Evolutionary conservation across 2,888 invertebrate genomes (phyloP), one percentile per base, ranked within the genome.

Genomic region (Sesia bembeciformis): DNA sequence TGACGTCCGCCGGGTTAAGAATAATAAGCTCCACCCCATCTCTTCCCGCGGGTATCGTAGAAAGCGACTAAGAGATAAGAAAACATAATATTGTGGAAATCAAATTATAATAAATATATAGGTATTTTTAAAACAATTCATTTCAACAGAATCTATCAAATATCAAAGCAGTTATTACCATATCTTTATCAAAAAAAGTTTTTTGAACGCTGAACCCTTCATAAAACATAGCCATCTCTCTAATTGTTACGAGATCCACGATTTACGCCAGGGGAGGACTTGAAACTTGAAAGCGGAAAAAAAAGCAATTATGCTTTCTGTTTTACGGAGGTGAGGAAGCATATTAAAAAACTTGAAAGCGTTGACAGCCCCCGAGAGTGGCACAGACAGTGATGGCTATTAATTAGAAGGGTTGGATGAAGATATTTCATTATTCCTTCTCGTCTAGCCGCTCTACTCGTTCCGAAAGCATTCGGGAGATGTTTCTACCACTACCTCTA

Each of bases 401-500:
- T 89, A 87, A 89, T 89, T 89, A 89, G 84, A 85, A 88, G 87
- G 86, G 86, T 82, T 84, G 84, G 75, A 81, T 85, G 80, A 83
- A 87, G 84, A 85, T 84, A 85, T 87, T 86, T 80, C 80, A 86
- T 86, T 87, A 84, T 84, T 81, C 78, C 81, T 77, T 76, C 76
- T 63, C 69, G 62, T 73, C 50, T 50, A 39, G 39, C 7, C 7
- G 5, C 50, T 50, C 38, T 7, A 5, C 39, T 50, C 50, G 39
- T 50, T 50, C 7, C 3, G 8, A 46, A 46, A 0, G 46, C 46
- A 46, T 8, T 46, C 4, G n/a, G n/a, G n/a, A 23, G 23, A 23
- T 23, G 23, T 23, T 23, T 23, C 23, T 23, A 23, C 2, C 23
- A 23, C 23, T 23, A 23, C 23, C 23, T 23, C 23, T 23, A 23